A percentile compares a stretch with the other conserved stretches of the same genome.
Evolutionary conservation across 1,140 invertebrate genomes (phyloP).

Genomic region (Acromyrmex echinatior): DNA sequence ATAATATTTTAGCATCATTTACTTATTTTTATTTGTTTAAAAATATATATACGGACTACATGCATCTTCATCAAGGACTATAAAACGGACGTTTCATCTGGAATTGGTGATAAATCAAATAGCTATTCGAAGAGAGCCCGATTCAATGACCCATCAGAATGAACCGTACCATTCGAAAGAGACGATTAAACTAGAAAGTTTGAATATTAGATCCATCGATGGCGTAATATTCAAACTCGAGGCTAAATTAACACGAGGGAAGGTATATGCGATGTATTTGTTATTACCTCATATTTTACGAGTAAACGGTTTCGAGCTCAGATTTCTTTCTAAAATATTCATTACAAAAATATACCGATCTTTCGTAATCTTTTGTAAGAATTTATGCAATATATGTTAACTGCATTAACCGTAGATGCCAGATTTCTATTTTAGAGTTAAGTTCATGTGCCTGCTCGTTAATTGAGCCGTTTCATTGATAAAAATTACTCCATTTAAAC

Average conservation of each 20-base stretch:
- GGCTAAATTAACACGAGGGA: conserved; percentile 8
- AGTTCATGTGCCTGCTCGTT: background rate
- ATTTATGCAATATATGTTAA: background rate
- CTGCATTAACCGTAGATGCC: no score
- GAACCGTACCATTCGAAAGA: background rate
- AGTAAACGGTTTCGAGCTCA: background rate
- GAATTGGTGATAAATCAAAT: background rate
- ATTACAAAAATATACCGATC: background rate
- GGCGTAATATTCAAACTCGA: conserved; percentile 16
- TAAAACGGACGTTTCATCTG: background rate
- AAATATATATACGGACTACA: background rate
- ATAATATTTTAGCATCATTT: background rate
- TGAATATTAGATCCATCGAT: background rate
- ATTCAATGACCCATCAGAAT: background rate
- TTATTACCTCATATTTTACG: conserved; percentile 15
- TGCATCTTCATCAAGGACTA: background rate
- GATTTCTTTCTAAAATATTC: background rate
- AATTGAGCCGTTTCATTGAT: conserved; percentile 1
- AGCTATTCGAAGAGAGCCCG: background rate
- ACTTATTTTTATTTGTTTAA: background rate
- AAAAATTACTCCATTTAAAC: background rate
- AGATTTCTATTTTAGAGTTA: background rate
- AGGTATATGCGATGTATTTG: background rate
- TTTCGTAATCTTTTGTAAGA: background rate
- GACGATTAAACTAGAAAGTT: conserved; percentile 22